Conservation (phyloP, 2,113 vertebrate genomes). For the Tachysurus fulvidraco region DNA sequence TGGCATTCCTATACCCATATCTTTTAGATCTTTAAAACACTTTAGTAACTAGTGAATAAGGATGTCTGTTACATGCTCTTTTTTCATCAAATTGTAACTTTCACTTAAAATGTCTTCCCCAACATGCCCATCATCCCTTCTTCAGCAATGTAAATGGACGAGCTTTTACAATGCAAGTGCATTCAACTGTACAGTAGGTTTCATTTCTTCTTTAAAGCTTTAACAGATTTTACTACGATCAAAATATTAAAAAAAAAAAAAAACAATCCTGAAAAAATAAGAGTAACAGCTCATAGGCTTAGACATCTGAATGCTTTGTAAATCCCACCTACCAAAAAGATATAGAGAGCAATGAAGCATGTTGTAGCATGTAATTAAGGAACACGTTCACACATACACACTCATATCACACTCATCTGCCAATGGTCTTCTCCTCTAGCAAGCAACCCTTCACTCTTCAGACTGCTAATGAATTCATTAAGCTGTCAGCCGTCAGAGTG, state of each 20-base stretch:
- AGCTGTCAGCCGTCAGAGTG: slow-evolving; percentile 30
- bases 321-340: neutral
- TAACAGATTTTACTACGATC: neutral
- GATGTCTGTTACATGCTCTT: neutral
- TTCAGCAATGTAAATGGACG: neutral
- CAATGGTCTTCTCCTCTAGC: neutral
- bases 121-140: neutral
- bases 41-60: neutral
- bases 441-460: slow-evolving; percentile 8
- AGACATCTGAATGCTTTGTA: neutral
- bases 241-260: neutral
- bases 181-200: neutral
- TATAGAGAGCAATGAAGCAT: slow-evolving; percentile 10
- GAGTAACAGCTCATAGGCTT: neutral
- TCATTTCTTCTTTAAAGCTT: neutral
- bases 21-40: neutral
- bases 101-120: neutral
- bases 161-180: neutral
- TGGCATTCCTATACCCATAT: neutral
- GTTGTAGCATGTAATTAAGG: slow-evolving; percentile 11
- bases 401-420: neutral
- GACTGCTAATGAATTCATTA: slow-evolving; percentile 39
- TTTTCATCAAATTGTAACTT: neutral
- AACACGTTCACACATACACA: neutral
- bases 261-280: neutral